Conservation (phyloP, 2,113 vertebrate species). For the Morone chrysops region DNA sequence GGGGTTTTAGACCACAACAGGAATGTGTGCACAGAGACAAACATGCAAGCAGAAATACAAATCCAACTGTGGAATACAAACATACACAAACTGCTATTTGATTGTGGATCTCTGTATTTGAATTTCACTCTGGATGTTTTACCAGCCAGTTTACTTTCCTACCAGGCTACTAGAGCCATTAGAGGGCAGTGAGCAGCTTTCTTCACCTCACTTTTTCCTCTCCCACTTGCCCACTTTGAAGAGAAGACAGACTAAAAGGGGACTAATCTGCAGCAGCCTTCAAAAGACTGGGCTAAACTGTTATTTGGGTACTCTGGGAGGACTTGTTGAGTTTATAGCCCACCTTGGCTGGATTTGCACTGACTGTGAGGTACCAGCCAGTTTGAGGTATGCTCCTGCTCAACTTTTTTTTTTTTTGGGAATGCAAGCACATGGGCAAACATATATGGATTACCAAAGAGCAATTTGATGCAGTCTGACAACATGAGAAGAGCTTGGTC, state of each 20-base stretch:
- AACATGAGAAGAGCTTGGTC: neutral
- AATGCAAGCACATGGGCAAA: neutral
- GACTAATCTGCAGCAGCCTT: neutral
- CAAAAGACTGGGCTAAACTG: neutral
- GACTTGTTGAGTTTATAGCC: neutral
- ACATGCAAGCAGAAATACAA: slow-evolving; percentile 11
- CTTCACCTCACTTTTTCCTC: neutral
- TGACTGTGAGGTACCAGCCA: neutral
- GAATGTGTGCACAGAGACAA: slow-evolving; percentile 16
- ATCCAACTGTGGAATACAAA: slow-evolving; percentile 13
- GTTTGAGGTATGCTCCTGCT: neutral
- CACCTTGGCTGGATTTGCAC: neutral
- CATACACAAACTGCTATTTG: slow-evolving; percentile 22
- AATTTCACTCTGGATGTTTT: slow-evolving; percentile 10
- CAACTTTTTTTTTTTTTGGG: neutral
- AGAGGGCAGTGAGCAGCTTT: slow-evolving; percentile 5
- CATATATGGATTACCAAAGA: neutral
- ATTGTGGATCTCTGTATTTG: slow-evolving; percentile 11
- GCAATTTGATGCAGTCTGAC: neutral
- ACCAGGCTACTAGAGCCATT: neutral
- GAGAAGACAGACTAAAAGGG: neutral
- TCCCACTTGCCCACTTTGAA: neutral
- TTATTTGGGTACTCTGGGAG: neutral
- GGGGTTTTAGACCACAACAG: neutral
- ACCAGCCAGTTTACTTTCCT: slow-evolving; percentile 17